phyloP scores from a whole-genome alignment of 2,888 invertebrate species.

The Harmothoe impar region DNA sequence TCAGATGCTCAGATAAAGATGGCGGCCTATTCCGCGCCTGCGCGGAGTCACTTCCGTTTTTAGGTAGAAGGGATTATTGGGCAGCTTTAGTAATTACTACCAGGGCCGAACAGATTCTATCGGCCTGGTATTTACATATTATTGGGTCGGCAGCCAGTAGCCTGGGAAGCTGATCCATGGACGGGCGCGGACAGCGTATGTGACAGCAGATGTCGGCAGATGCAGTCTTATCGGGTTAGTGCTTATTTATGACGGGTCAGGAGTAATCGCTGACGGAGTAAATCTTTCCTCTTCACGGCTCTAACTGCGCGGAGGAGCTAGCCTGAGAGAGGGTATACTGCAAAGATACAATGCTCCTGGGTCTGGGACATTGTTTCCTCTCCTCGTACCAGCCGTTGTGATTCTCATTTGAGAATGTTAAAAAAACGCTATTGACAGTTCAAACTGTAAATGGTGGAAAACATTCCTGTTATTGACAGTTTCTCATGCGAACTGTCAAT shows the following conservation, averaged over 20 bases:
- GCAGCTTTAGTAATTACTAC: neutral
- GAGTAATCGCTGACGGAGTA: neutral
- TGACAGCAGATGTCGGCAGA: neutral
- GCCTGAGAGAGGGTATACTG: too few species aligned
- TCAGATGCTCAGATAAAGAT: conserved; percentile 41
- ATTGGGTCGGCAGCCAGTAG: neutral
- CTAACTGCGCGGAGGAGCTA: too few species aligned
- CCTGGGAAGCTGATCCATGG: neutral
- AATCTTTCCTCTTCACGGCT: neutral
- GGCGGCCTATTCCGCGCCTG: neutral
- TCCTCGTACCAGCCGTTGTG: too few species aligned
- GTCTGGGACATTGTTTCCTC: too few species aligned
- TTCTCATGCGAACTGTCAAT: too few species aligned
- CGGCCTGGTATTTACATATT: conserved; percentile 8
- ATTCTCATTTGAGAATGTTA: too few species aligned
- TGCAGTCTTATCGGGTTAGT: neutral
- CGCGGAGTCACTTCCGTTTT: conserved; percentile 11
- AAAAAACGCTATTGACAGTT: too few species aligned
- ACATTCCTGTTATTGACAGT: too few species aligned
- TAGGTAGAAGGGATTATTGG: neutral
- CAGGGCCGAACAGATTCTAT: neutral
- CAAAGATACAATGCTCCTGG: too few species aligned
- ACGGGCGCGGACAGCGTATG: neutral
- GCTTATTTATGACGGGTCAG: conserved; percentile 4
- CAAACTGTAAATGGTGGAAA: too few species aligned